These are phyloP conservation scores for Condylura cristata DNA, from an alignment of 2,113 vertebrate species.

Conservation along the genomic window DNA sequence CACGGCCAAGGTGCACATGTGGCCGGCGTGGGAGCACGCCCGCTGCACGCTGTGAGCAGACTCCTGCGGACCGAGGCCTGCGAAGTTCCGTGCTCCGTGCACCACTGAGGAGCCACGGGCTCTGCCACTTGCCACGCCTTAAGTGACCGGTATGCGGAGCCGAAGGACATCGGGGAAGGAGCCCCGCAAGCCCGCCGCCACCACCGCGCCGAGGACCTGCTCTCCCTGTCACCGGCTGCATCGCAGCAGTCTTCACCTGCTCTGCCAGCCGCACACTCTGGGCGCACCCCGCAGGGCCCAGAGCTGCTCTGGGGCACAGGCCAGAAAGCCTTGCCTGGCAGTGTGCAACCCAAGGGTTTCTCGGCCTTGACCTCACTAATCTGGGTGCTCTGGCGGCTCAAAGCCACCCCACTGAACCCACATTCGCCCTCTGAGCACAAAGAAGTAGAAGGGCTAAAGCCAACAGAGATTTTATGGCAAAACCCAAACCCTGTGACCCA, in stretches of 20 bases:
- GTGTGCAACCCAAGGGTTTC: not conserved
- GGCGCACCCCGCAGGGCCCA: not conserved
- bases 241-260: too few species aligned
- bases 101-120: rapidly evolving
- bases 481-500: not conserved
- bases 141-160: not conserved
- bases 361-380: not conserved
- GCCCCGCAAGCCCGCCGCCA: not conserved
- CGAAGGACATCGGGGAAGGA: not conserved
- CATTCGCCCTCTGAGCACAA: not conserved
- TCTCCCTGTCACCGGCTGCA: not conserved
- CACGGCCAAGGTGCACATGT: too few species aligned
- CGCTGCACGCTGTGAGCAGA: not conserved
- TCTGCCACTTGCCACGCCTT: not conserved
- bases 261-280: not conserved
- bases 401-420: not conserved
- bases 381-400: not conserved
- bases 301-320: not conserved
- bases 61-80: not conserved
- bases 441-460: not conserved
- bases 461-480: not conserved
- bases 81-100: not conserved
- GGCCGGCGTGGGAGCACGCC: too few species aligned
- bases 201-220: not conserved
- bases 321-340: not conserved